Conservation (phyloP, 2,797 vertebrate genomes). For the Rhinatrema bivittatum region DNA sequence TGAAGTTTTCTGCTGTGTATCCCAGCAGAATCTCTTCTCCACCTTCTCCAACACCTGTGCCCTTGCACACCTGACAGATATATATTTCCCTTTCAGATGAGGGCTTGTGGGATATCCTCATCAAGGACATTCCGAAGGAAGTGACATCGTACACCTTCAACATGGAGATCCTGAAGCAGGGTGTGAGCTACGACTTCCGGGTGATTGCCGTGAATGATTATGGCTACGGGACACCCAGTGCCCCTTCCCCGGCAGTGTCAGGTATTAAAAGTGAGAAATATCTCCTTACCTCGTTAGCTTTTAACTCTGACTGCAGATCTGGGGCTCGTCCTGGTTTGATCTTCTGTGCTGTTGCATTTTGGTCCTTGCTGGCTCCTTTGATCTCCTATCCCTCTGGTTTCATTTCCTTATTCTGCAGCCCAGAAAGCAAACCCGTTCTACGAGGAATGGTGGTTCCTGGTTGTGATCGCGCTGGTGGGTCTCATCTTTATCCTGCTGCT, state of each 20-base stretch:
- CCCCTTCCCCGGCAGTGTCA: constrained; percentile 87
- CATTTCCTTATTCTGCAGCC: constrained; percentile 57
- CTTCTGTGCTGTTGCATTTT: background rate
- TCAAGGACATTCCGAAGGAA: constrained; percentile 95
- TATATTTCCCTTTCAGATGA: constrained; percentile 65
- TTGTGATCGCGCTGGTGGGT: constrained; percentile 91
- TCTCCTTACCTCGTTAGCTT: background rate
- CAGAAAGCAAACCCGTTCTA: constrained; percentile 94
- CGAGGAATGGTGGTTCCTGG: constrained; percentile 98
- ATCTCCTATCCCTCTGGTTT: too few relatives aligned
- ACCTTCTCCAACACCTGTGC: too few relatives aligned
- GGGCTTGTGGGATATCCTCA: constrained; percentile 94
- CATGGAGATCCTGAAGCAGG: constrained; percentile 90
- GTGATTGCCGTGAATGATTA: constrained; percentile 94
- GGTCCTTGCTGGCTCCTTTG: too few relatives aligned
- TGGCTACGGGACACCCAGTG: constrained; percentile 86
- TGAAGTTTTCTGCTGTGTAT: too few relatives aligned
- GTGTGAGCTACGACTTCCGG: constrained; percentile 92
- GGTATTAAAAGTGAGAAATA: constrained; percentile 48
- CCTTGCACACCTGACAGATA: too few relatives aligned
- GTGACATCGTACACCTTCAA: constrained; percentile 93
- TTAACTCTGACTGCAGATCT: background rate
- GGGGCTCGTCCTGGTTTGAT: background rate
- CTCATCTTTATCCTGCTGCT: constrained; percentile 97
- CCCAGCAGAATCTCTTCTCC: too few relatives aligned